Percentiles rank a stretch among this genome's conserved stretches.
phyloP scores from a whole-genome alignment of 2,113 vertebrate species.

The Albula glossodonta region DNA sequence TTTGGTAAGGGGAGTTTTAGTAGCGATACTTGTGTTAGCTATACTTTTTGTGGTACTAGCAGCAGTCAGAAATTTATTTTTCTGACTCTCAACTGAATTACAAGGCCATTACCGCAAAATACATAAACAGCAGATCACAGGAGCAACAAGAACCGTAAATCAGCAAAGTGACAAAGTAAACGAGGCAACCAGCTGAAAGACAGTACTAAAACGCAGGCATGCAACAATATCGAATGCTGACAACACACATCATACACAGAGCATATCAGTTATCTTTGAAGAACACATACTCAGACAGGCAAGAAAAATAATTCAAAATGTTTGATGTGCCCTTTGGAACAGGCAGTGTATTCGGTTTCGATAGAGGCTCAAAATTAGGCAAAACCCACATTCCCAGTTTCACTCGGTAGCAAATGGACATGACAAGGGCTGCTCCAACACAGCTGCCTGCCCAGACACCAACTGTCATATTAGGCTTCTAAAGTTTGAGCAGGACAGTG shows the following conservation, averaged over 20 bases:
- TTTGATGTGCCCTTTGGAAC: not conserved
- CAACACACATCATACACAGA: not conserved
- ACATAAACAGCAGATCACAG: not conserved
- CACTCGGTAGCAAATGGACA: not conserved
- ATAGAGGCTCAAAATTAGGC: not conserved
- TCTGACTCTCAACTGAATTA: not conserved
- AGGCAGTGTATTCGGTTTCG: not conserved
- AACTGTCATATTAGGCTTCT: not conserved
- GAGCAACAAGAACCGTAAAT: not conserved
- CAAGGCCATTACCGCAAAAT: not conserved
- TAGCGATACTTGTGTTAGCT: not conserved
- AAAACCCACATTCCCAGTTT: not conserved
- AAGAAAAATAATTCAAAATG: not conserved
- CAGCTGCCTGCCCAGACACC: constrained; percentile 3
- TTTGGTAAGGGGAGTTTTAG: not conserved
- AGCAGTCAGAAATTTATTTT: not conserved
- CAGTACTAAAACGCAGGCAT: not conserved
- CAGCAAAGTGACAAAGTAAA: not conserved
- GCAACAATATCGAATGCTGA: not conserved
- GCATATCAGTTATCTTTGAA: not conserved
- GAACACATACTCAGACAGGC: not conserved
- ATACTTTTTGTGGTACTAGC: not conserved
- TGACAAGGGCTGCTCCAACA: not conserved
- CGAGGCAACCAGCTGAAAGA: not conserved
- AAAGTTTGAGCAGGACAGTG: not conserved